Base-by-base conservation (phyloP, 2,888 invertebrate species). In the Deilephila porcellus region DNA sequence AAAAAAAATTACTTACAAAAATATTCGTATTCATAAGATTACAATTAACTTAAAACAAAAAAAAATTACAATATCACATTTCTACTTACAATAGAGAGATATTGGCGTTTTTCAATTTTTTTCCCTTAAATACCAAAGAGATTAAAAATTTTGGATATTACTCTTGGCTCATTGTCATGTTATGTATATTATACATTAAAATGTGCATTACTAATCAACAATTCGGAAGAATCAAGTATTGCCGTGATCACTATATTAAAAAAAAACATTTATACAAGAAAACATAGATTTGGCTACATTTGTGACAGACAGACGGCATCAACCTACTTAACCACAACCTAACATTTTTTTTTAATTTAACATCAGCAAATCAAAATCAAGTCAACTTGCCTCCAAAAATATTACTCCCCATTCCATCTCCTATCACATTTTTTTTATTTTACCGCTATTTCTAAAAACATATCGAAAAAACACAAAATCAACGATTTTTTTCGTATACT, bases 51-150 rank as follows among this genome's bases (percentile, higher is more conserved):
- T 81, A 78, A 78, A 86, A 87, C 90, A 91, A 93, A 93, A 91
- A 90, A 89, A 92, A 90, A 94, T 88, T 94, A 94, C 94, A 94
- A 94, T 95, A 95, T 95, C 95, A 95, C 95, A 95, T 93, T 91
- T 94, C 95, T 95, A 95, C 94, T 94, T 93, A 95, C 87, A 93
- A 93, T 93, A 93, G 94, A 94, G 93, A 94, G 94, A 94, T 93
- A 93, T 94, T 93, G 93, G 93, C 91, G 90, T 90, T 87, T 85
- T 56, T 67, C 6, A 67, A 59, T 34, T 45, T 67, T 72, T 75
- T 82, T 86, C 81, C 85, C 86, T 89, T 91, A 87, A 82, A 86
- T 88, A 86, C 86, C 81, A 90, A 88, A 82, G 84, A 85, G 86
- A 83, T 78, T 80, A 76, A 81, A 84, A 87, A 87, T 84, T 86